Conservation (phyloP, 2,888 invertebrate genomes). For the Caenorhabditis sp. region DNA sequence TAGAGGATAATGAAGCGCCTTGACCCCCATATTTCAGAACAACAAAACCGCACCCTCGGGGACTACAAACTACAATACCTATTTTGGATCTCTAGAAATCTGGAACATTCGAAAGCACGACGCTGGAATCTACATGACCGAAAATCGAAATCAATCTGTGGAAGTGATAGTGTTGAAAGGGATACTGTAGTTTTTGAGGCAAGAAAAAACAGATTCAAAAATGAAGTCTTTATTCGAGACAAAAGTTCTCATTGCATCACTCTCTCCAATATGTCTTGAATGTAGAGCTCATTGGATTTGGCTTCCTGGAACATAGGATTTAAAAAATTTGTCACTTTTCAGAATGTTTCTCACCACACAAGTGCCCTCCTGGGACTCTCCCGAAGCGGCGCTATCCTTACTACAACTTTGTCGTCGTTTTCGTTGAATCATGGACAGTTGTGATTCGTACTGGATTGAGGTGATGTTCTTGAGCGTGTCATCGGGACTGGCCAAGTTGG, state of each 20-base stretch:
- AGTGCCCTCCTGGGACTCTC: slow-evolving; percentile 1
- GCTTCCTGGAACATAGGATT: slow-evolving; percentile 30
- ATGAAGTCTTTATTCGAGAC: not conserved
- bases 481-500: slow-evolving; percentile 25
- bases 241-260: slow-evolving; percentile 6
- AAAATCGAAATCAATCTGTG: not conserved
- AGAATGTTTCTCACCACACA: slow-evolving; percentile 2
- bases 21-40: not conserved
- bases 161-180: not conserved
- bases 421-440: slow-evolving; percentile 35
- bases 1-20: not conserved
- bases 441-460: slow-evolving; percentile 54
- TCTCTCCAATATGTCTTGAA: slow-evolving; percentile 21
- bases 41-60: slow-evolving; percentile 7
- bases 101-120: not conserved
- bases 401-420: slow-evolving; percentile 4
- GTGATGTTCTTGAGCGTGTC: slow-evolving; percentile 52
- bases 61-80: not conserved
- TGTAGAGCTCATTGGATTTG: slow-evolving; percentile 41
- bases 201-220: not conserved
- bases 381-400: not conserved
- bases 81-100: not conserved
- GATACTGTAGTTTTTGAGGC: slow-evolving; percentile 1
- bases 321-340: not conserved
- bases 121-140: slow-evolving; percentile 8